Evolutionary conservation across 2,888 invertebrate species (phyloP).

Genomic region (Sarcophaga rosellei): DNA sequence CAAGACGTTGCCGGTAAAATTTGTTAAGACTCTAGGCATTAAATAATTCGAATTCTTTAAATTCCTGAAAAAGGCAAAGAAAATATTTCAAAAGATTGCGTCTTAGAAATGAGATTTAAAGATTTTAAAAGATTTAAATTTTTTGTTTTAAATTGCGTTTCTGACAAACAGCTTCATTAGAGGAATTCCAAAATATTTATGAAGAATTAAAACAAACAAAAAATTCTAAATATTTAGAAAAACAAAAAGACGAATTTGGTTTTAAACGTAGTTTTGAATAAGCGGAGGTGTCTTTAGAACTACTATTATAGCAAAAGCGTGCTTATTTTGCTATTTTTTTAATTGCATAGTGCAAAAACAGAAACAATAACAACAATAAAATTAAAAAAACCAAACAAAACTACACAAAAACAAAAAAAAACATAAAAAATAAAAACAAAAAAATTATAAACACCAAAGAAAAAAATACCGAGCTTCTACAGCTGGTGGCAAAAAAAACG

Average conservation of each 20-base stretch:
- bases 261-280: constrained; percentile 11
- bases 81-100: too few species aligned
- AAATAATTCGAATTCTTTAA: too few species aligned
- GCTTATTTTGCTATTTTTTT: constrained; percentile 29
- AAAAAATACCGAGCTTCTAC: not conserved
- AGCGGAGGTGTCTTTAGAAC: constrained; percentile 4
- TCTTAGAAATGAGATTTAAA: too few species aligned
- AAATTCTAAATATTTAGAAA: not conserved
- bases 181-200: too few species aligned
- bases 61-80: too few species aligned
- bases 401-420: constrained; percentile 36
- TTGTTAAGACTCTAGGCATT: too few species aligned
- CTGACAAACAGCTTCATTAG: too few species aligned
- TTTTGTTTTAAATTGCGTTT: too few species aligned
- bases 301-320: constrained; percentile 38
- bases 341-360: not conserved
- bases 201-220: not conserved
- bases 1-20: too few species aligned
- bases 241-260: not conserved
- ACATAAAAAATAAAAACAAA: constrained; percentile 8
- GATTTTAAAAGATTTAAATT: too few species aligned
- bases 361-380: not conserved
- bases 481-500: not conserved
- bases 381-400: constrained; percentile 4
- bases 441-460: constrained; percentile 12